Percentiles rank a stretch among this genome's conserved stretches.
phyloP scores from a whole-genome alignment of 2,113 vertebrate genomes.

The Phrynocephalus versicolor region DNA sequence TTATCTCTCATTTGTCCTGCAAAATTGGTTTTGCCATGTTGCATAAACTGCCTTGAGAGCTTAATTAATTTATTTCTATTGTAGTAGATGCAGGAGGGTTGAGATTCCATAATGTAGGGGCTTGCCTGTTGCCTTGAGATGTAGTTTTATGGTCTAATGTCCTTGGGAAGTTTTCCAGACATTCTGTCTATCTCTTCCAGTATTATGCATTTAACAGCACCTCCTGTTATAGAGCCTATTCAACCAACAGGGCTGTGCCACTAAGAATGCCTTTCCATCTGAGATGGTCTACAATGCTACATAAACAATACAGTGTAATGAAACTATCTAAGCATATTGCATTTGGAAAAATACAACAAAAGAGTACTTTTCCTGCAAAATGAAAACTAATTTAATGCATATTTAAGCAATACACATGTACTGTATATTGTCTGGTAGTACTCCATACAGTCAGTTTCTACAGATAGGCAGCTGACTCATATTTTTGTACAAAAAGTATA shows the following conservation, averaged over 20 bases:
- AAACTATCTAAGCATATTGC: neutral
- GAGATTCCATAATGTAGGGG: neutral
- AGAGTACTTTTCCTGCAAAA: neutral
- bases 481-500: neutral
- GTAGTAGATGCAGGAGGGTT: neutral
- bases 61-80: neutral
- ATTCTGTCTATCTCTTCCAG: conserved; percentile 1
- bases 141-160: neutral
- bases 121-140: neutral
- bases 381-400: neutral
- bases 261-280: neutral
- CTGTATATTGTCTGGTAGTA: neutral
- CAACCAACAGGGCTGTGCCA: neutral
- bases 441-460: neutral
- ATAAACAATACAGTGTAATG: neutral
- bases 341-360: neutral
- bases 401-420: neutral
- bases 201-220: neutral
- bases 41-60: neutral
- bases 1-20: neutral
- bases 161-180: conserved; percentile 8
- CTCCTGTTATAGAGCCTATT: conserved; percentile 1
- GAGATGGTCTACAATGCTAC: neutral
- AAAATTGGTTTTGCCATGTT: neutral
- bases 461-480: neutral